These are phyloP conservation scores for Tricholauxania praeusta DNA, from an alignment of 2,888 invertebrate genomes.

Conservation along the genomic window DNA sequence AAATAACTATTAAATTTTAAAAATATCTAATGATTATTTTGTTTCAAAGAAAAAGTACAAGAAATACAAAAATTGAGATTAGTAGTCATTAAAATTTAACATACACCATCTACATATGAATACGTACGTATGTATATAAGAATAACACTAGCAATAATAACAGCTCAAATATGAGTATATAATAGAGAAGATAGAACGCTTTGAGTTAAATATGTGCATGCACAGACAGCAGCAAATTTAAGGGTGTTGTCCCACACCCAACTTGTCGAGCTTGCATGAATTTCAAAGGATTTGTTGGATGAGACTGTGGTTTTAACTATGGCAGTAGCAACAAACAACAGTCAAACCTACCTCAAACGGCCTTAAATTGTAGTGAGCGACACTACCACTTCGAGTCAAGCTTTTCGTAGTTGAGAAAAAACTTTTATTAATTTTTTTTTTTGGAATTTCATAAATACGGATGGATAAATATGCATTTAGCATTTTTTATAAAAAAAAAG, in stretches of 20 bases:
- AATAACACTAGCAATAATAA: constrained; percentile 2
- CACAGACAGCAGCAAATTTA: background rate
- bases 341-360: constrained; percentile 1
- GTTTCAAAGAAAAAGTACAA: no score
- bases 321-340: constrained; percentile 1
- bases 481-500: background rate
- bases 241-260: constrained; percentile 16
- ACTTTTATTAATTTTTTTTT: background rate
- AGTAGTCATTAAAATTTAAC: no score
- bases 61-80: no score
- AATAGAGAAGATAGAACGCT: background rate
- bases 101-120: background rate
- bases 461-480: background rate
- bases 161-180: background rate
- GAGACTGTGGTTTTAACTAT: no score
- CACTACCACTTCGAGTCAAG: background rate
- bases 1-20: no score
- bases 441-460: no score
- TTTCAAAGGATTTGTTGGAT: constrained; percentile 8
- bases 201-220: background rate
- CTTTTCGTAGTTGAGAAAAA: background rate
- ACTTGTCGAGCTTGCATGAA: constrained; percentile 3
- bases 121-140: constrained; percentile 13
- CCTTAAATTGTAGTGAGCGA: background rate
- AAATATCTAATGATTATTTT: no score